Evolutionary conservation across 2,797 vertebrate genomes (phyloP).

Genomic region (Mus spretus): DNA sequence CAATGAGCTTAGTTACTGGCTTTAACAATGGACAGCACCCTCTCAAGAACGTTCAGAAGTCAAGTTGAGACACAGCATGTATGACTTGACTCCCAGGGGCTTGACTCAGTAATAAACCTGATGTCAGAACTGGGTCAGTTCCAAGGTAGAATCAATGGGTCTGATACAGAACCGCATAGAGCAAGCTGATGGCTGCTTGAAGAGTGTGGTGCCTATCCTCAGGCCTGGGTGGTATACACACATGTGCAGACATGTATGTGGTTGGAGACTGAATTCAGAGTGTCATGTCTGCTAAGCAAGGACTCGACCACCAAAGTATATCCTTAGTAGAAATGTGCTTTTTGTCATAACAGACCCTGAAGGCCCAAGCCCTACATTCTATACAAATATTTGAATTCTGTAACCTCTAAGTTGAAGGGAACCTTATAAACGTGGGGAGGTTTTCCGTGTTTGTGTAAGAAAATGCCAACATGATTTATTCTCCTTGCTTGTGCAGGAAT

Average conservation of each 20-base stretch:
- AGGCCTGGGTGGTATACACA: too few species aligned
- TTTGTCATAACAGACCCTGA: not conserved
- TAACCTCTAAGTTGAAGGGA: not conserved
- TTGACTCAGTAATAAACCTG: too few species aligned
- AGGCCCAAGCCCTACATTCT: not conserved
- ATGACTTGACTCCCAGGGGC: too few species aligned
- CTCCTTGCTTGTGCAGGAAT: not conserved
- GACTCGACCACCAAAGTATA: too few species aligned
- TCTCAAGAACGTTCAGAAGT: fast-evolving
- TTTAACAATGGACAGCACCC: not conserved
- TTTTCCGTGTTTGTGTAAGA: not conserved
- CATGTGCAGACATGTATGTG: not conserved
- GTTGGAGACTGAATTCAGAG: not conserved
- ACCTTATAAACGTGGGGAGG: not conserved
- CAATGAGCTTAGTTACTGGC: not conserved
- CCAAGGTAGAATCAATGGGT: fast-evolving
- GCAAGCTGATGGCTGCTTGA: not conserved
- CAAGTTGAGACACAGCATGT: fast-evolving
- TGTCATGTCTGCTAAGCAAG: not conserved
- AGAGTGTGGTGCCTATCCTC: not conserved
- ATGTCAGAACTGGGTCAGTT: not conserved
- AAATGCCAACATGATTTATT: not conserved
- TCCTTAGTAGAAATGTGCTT: not conserved
- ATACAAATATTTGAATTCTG: not conserved
- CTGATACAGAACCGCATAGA: not conserved